Percentiles rank a stretch among this genome's conserved stretches.
Conservation (phyloP, 2,888 invertebrate genomes). For the Orthosia cruda region DNA sequence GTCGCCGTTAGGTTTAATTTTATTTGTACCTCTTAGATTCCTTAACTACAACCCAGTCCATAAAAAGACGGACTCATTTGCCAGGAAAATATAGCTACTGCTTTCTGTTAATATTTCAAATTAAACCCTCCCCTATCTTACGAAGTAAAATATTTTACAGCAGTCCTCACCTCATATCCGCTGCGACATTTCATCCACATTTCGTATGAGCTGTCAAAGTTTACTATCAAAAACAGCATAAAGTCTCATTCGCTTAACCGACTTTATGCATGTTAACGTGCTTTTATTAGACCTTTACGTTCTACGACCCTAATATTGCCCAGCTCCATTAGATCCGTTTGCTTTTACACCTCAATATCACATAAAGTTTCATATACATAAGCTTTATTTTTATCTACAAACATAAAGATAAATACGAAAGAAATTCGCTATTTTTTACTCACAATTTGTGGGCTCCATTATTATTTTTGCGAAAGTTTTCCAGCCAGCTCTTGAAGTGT, state of each 20-base stretch:
- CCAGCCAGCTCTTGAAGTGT: conserved; percentile 40
- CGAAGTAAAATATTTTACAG: conserved; percentile 18
- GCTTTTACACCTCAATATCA: conserved; percentile 47
- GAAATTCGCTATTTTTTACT: conserved; percentile 35
- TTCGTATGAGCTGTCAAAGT: conserved; percentile 55
- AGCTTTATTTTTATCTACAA: conserved; percentile 50
- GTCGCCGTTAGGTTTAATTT: no score
- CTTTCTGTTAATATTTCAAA: background rate
- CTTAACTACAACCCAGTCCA: background rate
- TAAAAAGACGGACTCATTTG: background rate
- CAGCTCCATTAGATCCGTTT: conserved; percentile 49
- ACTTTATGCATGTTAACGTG: conserved; percentile 49
- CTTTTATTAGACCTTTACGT: conserved; percentile 55
- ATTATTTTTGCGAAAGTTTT: conserved; percentile 39
- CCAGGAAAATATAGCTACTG: background rate
- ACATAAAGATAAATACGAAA: conserved; percentile 40
- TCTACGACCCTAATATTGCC: conserved; percentile 36
- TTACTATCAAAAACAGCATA: conserved; percentile 48
- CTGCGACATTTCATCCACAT: conserved; percentile 29
- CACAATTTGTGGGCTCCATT: conserved; percentile 41
- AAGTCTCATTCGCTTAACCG: conserved; percentile 36
- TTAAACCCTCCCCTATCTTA: conserved; percentile 6
- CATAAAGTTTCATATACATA: conserved; percentile 15
- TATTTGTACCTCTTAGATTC: no score
- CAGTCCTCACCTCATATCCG: conserved; percentile 13